Percentiles rank a stretch among this genome's conserved stretches.
Evolutionary conservation across 2,888 invertebrate genomes (phyloP).

Genomic region (Heliconius erato): DNA sequence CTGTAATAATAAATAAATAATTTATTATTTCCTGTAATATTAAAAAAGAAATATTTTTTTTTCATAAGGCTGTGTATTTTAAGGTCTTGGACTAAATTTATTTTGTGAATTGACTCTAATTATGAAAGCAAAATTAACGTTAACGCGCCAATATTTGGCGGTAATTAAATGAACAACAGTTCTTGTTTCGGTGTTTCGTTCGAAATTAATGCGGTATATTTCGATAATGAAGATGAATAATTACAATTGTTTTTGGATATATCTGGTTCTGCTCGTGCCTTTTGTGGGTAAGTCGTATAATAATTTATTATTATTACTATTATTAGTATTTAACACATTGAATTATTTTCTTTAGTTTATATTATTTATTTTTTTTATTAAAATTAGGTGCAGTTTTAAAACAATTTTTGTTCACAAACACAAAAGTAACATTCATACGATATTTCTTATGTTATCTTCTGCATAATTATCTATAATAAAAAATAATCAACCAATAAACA

Average conservation of each 20-base stretch:
- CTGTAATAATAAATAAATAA: not conserved
- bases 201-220: constrained; percentile 52
- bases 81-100: constrained; percentile 29
- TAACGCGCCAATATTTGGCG: constrained; percentile 56
- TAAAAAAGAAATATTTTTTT: not conserved
- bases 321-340: not conserved
- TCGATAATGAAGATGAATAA: constrained; percentile 71
- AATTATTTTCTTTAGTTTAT: not conserved
- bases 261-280: constrained; percentile 66
- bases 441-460: not conserved
- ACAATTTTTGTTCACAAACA: not conserved
- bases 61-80: constrained; percentile 19
- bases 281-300: constrained; percentile 69
- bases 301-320: not conserved
- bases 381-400: no score
- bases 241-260: constrained; percentile 67
- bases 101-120: constrained; percentile 53
- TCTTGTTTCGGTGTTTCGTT: constrained; percentile 47
- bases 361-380: not conserved
- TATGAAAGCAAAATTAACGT: constrained; percentile 56
- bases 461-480: not conserved
- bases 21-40: not conserved
- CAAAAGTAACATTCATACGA: not conserved
- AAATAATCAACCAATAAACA: not conserved
- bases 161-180: constrained; percentile 57